Conservation (phyloP, 2,888 invertebrate species). For the Spicauda simplicius region DNA sequence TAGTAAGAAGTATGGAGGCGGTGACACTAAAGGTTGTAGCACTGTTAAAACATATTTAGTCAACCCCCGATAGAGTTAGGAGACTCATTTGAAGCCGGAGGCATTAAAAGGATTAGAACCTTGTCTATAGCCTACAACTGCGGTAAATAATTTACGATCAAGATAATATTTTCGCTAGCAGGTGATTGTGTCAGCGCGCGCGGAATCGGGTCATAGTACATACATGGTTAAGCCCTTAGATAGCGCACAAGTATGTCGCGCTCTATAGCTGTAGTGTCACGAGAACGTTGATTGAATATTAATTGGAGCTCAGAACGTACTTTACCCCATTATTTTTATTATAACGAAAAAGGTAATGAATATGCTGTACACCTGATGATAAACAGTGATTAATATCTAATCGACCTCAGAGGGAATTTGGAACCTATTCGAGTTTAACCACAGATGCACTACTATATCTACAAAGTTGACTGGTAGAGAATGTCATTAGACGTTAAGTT, state of each 20-base stretch:
- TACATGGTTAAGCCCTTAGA: constrained; percentile 30
- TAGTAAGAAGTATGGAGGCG: too few relatives aligned
- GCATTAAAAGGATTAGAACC: background rate
- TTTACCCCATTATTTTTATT: too few relatives aligned
- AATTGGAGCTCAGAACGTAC: constrained; percentile 5
- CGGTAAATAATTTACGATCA: constrained; percentile 1
- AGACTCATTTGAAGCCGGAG: background rate
- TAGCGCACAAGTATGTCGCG: constrained; percentile 19
- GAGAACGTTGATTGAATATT: constrained; percentile 8
- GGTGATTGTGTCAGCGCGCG: constrained; percentile 18
- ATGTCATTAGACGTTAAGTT: too few relatives aligned
- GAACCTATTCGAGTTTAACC: too few relatives aligned
- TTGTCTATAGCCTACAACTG: background rate
- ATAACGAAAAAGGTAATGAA: too few relatives aligned
- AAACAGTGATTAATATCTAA: too few relatives aligned
- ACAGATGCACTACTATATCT: too few relatives aligned
- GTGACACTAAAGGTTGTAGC: too few relatives aligned
- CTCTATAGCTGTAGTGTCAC: constrained; percentile 9
- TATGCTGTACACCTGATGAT: too few relatives aligned
- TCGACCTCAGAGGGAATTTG: too few relatives aligned
- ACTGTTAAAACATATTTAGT: too few relatives aligned
- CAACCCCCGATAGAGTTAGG: background rate
- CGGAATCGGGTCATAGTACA: constrained; percentile 24
- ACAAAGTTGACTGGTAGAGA: too few relatives aligned
- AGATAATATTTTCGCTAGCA: constrained; percentile 14